Base-by-base conservation (phyloP, 1,140 invertebrate genomes). In the Monochamus saltuarius region DNA sequence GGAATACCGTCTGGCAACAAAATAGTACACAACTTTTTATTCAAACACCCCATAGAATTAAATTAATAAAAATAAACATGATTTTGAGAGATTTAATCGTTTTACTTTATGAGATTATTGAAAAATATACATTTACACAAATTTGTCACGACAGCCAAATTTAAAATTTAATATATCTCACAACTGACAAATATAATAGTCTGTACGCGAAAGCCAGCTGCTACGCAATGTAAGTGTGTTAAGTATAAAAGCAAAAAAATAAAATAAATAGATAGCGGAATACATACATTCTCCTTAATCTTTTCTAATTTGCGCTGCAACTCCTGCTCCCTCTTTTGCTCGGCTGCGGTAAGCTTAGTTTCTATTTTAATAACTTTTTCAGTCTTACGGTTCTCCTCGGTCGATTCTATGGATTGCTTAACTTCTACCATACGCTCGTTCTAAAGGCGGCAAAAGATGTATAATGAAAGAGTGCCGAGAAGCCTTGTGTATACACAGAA, bases 291-390 rank as follows among this genome's bases (percentile, higher is more conserved):
- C 81, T 90, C 87, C 73, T 88, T 89, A 69, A 90, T 83, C 73
- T 83, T 85, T 73, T 91, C 89, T 70, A 91, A 79, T 81, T 88
- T 89, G 77, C 86, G 88, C 78, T 90, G 85, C 54, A 91, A 85
- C 75, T 90, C 88, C 73, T 88, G 87, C 74, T 89, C 86, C 49
- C 90, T 82, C 72, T 92, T 92, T 69, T 83, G 82, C 76, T 90
- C 88, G 56, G 89, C 89, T 61, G 83, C 80, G 59, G 82, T 84
- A 59, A 91, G 81, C 80, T 89, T 91, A 69, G 81, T 84, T 77
- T 88, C 85, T 67, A 90, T 82, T 73, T 89, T 85, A 67, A 84
- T 83, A 39, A 83, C 81, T 59, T 84, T 83, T 75, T 87, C 85
- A 69, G 83, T 82, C 67, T 84, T 82, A 72, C 85, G 85, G 68